Conservation (phyloP, 2,113 vertebrate genomes). For the Scophthalmus maximus region DNA sequence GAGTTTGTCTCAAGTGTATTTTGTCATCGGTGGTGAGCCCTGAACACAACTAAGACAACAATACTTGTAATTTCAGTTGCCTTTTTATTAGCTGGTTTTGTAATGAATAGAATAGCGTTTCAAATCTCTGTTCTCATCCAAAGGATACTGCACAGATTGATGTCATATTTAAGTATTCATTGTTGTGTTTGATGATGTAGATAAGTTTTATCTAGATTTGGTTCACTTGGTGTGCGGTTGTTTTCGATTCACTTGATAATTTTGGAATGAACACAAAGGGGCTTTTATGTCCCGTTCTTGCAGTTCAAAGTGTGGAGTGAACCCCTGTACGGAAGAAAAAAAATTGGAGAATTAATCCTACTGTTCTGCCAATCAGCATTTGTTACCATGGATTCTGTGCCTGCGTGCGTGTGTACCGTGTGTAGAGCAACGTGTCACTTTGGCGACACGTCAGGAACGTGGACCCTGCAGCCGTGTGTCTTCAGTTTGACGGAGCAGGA, state of each 20-base stretch:
- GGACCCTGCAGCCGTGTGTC: constrained; percentile 30
- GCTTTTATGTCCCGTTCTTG: not conserved
- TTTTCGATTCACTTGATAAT: constrained; percentile 16
- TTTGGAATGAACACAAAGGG: constrained; percentile 23
- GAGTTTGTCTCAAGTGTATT: constrained; percentile 26
- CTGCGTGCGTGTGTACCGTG: constrained; percentile 25
- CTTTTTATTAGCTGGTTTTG: constrained; percentile 28
- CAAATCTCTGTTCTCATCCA: constrained; percentile 34
- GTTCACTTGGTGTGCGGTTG: constrained; percentile 12
- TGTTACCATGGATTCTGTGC: constrained; percentile 36
- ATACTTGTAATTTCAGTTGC: constrained; percentile 25
- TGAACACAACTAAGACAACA: constrained; percentile 19
- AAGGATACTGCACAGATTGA: constrained; percentile 53
- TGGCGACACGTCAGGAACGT: constrained; percentile 34
- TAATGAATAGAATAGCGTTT: constrained; percentile 40
- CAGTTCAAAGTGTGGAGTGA: constrained; percentile 9
- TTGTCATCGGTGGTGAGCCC: constrained; percentile 38
- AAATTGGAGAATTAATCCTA: not conserved
- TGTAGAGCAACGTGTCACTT: constrained; percentile 30
- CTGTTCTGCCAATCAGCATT: not conserved
- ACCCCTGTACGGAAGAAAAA: not conserved
- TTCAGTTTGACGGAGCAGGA: not conserved
- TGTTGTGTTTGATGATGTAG: constrained; percentile 24
- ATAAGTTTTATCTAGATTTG: constrained; percentile 12
- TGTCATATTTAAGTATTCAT: constrained; percentile 63